These are phyloP conservation scores for Delichon dasypus DNA, from an alignment of 2,797 vertebrate species.

Conservation along the genomic window DNA sequence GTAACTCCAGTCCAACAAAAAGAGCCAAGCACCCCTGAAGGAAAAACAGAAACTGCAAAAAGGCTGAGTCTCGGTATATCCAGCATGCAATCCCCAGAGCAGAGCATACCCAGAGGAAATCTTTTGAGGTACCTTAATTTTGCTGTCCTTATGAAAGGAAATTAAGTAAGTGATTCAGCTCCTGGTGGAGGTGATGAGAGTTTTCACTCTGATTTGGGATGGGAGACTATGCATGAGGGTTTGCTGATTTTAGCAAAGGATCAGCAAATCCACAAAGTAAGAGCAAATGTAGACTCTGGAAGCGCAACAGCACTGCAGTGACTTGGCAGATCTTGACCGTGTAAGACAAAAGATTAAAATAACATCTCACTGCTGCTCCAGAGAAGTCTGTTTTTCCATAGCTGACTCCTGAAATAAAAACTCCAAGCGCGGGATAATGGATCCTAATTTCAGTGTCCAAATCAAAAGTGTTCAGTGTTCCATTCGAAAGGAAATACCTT, in stretches of 20 bases:
- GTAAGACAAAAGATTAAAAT: neutral
- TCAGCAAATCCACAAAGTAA: neutral
- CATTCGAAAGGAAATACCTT: neutral
- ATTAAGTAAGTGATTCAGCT: neutral
- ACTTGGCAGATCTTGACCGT: neutral
- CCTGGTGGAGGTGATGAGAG: neutral
- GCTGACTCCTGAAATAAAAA: neutral
- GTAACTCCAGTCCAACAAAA: conserved; percentile 63
- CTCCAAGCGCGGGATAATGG: neutral
- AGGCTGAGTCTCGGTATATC: conserved; percentile 87
- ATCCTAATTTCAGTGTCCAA: neutral
- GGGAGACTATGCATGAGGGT: neutral
- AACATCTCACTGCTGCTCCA: neutral
- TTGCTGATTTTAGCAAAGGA: neutral
- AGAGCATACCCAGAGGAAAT: conserved; percentile 74
- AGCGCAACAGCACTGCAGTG: neutral
- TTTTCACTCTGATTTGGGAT: neutral
- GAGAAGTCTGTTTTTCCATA: neutral
- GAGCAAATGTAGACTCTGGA: neutral
- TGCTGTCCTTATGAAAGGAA: neutral
- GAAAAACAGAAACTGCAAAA: conserved; percentile 77
- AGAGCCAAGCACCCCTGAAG: conserved; percentile 66
- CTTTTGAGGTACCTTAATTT: conserved; percentile 83
- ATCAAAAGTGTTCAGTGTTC: neutral
- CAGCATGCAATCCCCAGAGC: conserved; percentile 73